These are phyloP conservation scores for Neelides sp. DNA, from an alignment of 1,140 invertebrate species.

Conservation along the genomic window DNA sequence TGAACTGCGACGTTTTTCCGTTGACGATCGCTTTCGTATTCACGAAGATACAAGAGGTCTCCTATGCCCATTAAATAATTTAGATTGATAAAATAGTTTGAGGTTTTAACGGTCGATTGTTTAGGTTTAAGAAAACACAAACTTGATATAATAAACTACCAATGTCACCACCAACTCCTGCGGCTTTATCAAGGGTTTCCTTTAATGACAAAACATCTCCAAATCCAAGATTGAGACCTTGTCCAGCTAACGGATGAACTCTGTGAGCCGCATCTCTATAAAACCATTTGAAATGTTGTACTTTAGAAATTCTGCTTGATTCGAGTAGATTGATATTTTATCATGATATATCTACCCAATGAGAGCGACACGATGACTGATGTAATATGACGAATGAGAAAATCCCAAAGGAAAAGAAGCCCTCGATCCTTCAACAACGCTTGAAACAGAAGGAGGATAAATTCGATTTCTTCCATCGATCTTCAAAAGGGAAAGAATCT, in stretches of 20 bases:
- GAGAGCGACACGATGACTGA: slow-evolving; percentile 56
- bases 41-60: slow-evolving; percentile 51
- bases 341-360: slow-evolving; percentile 51
- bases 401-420: slow-evolving; percentile 86
- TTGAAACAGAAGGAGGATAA: slow-evolving; percentile 63
- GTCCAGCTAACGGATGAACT: slow-evolving; percentile 90
- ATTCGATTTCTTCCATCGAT: slow-evolving; percentile 29
- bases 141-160: slow-evolving; percentile 40
- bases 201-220: slow-evolving; percentile 70
- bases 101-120: background rate
- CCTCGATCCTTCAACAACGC: slow-evolving; percentile 49
- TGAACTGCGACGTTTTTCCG: slow-evolving; percentile 77
- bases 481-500: slow-evolving; percentile 19
- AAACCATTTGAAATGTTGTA: slow-evolving; percentile 16
- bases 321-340: background rate
- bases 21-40: slow-evolving; percentile 76
- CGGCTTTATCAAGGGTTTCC: slow-evolving; percentile 51
- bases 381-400: slow-evolving; percentile 74
- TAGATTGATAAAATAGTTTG: slow-evolving; percentile 14
- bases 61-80: slow-evolving; percentile 36
- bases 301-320: background rate
- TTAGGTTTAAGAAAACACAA: too few relatives aligned
- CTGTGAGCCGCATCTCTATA: slow-evolving; percentile 86
- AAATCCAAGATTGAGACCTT: slow-evolving; percentile 94
- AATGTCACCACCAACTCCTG: slow-evolving; percentile 57